Evolutionary conservation across 2,888 invertebrate genomes (phyloP).

Genomic region (Coremacera marginata): DNA sequence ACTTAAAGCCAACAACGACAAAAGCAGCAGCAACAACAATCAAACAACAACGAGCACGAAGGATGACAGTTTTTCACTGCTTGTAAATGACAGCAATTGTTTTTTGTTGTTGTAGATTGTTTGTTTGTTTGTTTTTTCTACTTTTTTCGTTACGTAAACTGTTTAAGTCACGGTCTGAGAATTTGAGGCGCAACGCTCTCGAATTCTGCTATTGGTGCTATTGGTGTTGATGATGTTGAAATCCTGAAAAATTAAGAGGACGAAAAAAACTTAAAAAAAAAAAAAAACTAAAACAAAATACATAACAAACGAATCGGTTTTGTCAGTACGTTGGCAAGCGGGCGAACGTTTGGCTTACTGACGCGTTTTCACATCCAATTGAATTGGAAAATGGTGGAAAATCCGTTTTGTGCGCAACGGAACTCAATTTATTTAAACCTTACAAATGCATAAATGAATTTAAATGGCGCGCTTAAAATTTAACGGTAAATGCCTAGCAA

Average conservation of each 20-base stretch:
- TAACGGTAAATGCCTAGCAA: neutral
- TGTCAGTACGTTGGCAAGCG: neutral
- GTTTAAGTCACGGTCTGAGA: slow-evolving; percentile 7
- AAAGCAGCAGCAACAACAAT: neutral
- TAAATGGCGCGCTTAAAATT: slow-evolving; percentile 14
- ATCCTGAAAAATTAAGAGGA: neutral
- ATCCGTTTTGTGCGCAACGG: slow-evolving; percentile 6
- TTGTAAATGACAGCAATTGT: slow-evolving; percentile 26
- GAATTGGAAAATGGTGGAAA: slow-evolving; percentile 18
- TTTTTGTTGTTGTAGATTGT: slow-evolving; percentile 21
- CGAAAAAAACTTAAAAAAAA: neutral
- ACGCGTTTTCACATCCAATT: slow-evolving; percentile 1
- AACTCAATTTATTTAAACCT: slow-evolving; percentile 25
- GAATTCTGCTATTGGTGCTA: neutral
- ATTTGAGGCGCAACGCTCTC: neutral
- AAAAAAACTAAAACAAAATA: neutral
- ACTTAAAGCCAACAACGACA: slow-evolving; percentile 7
- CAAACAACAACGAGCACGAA: neutral
- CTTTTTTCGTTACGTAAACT: neutral
- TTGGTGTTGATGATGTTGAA: neutral
- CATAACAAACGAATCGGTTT: neutral
- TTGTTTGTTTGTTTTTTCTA: neutral
- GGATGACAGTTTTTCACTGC: neutral
- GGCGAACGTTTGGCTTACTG: neutral
- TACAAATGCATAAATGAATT: slow-evolving; percentile 23